Percentiles rank a stretch among this genome's conserved stretches.
Evolutionary conservation across 2,113 vertebrate species (phyloP).

Genomic region (Muntiacus reevesi): DNA sequence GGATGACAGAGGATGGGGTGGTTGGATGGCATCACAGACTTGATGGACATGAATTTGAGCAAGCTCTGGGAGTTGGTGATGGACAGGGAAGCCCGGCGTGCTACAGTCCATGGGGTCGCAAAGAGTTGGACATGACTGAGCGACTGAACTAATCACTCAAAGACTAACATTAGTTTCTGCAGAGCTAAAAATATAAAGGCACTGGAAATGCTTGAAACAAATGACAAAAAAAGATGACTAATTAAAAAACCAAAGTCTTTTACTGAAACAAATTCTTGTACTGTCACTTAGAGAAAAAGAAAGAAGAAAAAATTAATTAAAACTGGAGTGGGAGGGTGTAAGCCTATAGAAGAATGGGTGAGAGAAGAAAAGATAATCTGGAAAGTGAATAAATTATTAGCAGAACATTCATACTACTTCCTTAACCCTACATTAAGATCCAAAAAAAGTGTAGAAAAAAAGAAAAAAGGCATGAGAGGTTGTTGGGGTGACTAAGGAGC

Average conservation of each 20-base stretch:
- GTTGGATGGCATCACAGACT: not conserved
- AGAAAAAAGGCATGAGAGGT: not conserved
- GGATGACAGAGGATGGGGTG: not conserved
- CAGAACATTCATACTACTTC: not conserved
- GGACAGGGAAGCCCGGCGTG: not conserved
- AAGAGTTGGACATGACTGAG: not conserved
- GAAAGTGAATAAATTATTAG: not conserved
- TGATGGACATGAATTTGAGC: not conserved
- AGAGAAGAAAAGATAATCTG: not conserved
- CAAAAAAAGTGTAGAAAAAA: not conserved
- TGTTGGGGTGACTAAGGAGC: not conserved
- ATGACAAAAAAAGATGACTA: not conserved
- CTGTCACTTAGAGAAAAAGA: not conserved
- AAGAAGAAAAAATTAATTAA: not conserved
- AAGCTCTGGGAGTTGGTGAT: not conserved
- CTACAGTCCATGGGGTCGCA: not conserved
- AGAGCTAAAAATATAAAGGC: not conserved
- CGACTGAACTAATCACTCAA: not conserved
- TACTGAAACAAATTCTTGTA: not conserved
- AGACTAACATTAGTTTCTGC: not conserved
- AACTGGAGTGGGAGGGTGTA: not conserved
- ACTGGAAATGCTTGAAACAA: not conserved
- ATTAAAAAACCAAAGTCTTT: not conserved
- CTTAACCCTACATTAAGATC: not conserved
- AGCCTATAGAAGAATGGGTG: not conserved